These are phyloP conservation scores for Pagetopsis macropterus DNA, from an alignment of 2,797 vertebrate species.

Conservation along the genomic window DNA sequence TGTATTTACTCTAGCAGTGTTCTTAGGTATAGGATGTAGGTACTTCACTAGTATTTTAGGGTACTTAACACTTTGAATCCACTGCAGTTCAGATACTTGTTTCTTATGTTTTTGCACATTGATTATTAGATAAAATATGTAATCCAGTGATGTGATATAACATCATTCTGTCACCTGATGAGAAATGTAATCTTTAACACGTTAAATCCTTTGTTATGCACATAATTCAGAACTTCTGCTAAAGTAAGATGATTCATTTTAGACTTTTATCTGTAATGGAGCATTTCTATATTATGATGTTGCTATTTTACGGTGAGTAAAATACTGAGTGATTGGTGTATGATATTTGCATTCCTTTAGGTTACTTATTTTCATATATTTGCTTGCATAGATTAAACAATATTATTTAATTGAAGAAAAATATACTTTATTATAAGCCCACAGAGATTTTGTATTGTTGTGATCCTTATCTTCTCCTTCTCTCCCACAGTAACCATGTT, in stretches of 20 bases:
- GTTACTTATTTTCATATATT: background rate
- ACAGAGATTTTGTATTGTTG: background rate
- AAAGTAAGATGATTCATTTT: background rate
- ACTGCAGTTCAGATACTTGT: background rate
- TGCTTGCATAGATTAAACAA: background rate
- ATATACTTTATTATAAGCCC: background rate
- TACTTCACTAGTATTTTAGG: background rate
- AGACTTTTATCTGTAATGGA: background rate
- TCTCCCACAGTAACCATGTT: slow-evolving; percentile 90
- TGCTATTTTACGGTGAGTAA: background rate
- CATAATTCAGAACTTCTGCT: background rate
- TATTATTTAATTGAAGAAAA: background rate
- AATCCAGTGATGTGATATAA: background rate
- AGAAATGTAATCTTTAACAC: background rate
- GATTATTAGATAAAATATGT: background rate
- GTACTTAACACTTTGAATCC: background rate
- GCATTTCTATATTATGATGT: background rate
- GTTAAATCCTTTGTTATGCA: background rate
- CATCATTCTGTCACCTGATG: background rate
- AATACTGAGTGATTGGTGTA: background rate
- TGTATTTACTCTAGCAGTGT: background rate
- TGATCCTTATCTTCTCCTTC: background rate
- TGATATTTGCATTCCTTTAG: background rate
- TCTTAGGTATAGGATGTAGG: background rate
- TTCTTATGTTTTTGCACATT: background rate